Evolutionary conservation across 2,113 vertebrate species (phyloP), one percentile per base, ranked within the genome.

Genomic region (Equus quagga): DNA sequence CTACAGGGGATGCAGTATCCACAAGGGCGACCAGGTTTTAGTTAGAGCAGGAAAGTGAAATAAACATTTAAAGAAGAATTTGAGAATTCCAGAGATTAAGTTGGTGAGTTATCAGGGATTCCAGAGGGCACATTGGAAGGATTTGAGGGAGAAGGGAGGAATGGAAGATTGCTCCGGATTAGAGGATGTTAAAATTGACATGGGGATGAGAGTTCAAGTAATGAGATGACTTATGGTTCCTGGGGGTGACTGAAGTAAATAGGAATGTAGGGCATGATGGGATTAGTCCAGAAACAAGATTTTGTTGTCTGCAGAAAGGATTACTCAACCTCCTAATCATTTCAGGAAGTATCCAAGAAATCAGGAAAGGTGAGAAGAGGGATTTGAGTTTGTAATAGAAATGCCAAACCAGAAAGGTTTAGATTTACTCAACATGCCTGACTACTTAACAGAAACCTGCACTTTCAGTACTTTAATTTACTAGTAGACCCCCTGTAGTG

Each of bases 191-290:
- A 90, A 80, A 76, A 94, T 92, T 4, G 5, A 64, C 73, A 23
- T 10, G 36, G 24, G 62, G 56, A 70, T 89, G 78, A 93, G 78
- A 84, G 17, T 93, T 94, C 44, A 84, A 41, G 72, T 93, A 93
- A 93, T 70, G 80, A 95, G 49, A 75, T 18, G 62, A 67, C 24
- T 49, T 92, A 75, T 93, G 82, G 60, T 84, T 88, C 36, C 54
- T 49, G 24, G 56, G 49, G 70, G 49, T 97, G 93, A 97, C 58
- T 92, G 56, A 92, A 89, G 79, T 51, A 17, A 90, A 70, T 19
- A 97, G 83, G 94, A 98, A 97, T 96, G 95, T n/a, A 33, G 89
- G 75, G 67, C 96, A 81, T 91, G 97, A 96, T 49, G 60, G 21
- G 70, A 95, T 97, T 85, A 91, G 93, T 70, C 86, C 95, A 75